Evolutionary conservation across 2,113 vertebrate species (phyloP).

Genomic region (Macquaria ambigua): DNA sequence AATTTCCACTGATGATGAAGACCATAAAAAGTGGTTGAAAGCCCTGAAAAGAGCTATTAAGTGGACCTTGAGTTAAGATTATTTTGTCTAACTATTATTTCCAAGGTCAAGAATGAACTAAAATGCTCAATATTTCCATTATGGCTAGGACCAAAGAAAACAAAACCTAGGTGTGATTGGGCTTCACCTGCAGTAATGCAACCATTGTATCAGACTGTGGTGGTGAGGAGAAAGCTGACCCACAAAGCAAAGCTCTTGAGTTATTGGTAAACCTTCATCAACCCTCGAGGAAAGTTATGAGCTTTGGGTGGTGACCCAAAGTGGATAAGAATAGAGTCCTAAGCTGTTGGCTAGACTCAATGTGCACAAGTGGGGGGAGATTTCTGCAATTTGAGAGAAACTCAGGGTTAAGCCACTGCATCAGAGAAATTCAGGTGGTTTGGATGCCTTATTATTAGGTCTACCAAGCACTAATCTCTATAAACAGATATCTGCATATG

Average conservation of each 20-base stretch:
- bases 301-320: neutral
- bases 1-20: neutral
- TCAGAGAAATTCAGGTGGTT: neutral
- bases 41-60: neutral
- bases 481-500: too few species aligned
- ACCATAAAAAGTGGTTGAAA: neutral
- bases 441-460: neutral
- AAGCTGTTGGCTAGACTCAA: constrained; percentile 28
- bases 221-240: constrained; percentile 21
- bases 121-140: neutral
- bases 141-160: neutral
- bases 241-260: constrained; percentile 23
- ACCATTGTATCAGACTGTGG: constrained; percentile 2
- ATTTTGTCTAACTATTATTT: neutral
- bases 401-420: neutral
- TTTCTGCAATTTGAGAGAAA: constrained; percentile 4
- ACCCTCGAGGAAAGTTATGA: neutral
- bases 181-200: neutral
- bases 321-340: constrained; percentile 11
- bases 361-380: neutral
- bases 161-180: neutral
- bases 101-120: neutral
- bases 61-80: neutral
- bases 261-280: constrained; percentile 10
- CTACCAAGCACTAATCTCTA: neutral